A percentile compares a stretch with the other conserved stretches of the same genome.
These are phyloP conservation scores for Phaonia tiefii DNA, from an alignment of 2,888 invertebrate species.

Conservation along the genomic window DNA sequence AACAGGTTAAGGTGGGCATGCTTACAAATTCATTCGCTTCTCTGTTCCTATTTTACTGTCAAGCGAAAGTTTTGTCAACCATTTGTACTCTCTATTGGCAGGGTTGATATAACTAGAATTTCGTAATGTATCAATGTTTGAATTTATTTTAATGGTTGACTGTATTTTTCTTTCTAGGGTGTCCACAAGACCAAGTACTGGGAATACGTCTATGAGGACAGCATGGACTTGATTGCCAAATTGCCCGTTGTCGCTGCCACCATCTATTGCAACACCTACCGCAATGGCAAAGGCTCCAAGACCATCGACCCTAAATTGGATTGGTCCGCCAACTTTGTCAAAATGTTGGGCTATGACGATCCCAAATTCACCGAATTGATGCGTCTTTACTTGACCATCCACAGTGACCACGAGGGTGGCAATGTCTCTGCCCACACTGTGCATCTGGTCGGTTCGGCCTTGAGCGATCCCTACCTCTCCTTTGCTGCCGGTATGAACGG, in stretches of 20 bases:
- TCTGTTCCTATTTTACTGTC: too few relatives aligned
- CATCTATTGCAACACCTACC: slow-evolving; percentile 90
- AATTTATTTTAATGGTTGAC: too few relatives aligned
- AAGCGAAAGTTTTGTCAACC: too few relatives aligned
- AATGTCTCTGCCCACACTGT: slow-evolving; percentile 95
- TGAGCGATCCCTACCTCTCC: slow-evolving; percentile 92
- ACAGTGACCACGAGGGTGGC: slow-evolving; percentile 93
- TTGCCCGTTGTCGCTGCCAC: slow-evolving; percentile 92
- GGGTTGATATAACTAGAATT: neutral
- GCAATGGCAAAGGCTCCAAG: slow-evolving; percentile 85
- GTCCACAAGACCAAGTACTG: slow-evolving; percentile 89
- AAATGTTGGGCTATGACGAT: slow-evolving; percentile 90
- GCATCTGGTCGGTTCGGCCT: slow-evolving; percentile 92
- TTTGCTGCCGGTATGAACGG: slow-evolving; percentile 94
- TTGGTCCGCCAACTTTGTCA: slow-evolving; percentile 92
- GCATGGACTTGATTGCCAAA: slow-evolving; percentile 93
- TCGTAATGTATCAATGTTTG: slow-evolving; percentile 7
- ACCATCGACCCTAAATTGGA: slow-evolving; percentile 89
- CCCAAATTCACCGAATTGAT: slow-evolving; percentile 89
- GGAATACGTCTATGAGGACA: slow-evolving; percentile 90
- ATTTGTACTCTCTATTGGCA: too few relatives aligned
- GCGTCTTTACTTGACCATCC: slow-evolving; percentile 92
- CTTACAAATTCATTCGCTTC: too few relatives aligned
- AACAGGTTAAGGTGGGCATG: too few relatives aligned
- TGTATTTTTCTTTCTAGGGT: slow-evolving; percentile 69